Percentiles rank a stretch among this genome's conserved stretches.
Evolutionary conservation across 1,140 invertebrate genomes (phyloP).

Genomic region (Caenorhabditis latens): DNA sequence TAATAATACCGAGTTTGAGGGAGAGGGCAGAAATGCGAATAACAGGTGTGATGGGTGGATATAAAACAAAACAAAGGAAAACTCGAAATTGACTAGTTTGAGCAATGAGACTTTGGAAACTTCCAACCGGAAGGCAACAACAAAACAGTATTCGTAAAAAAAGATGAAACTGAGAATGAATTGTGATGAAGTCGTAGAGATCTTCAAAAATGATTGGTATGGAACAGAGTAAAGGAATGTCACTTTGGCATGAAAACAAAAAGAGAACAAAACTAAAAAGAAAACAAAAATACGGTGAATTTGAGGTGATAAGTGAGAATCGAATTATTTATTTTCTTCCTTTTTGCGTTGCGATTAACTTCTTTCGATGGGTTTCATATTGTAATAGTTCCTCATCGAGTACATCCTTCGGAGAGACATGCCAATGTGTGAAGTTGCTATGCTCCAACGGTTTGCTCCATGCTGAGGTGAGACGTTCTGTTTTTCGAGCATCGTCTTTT

Average conservation of each 20-base stretch:
- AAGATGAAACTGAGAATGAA: background rate
- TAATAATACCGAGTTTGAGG: slow-evolving; percentile 19
- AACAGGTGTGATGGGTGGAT: background rate
- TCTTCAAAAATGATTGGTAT: slow-evolving; percentile 7
- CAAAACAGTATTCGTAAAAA: background rate
- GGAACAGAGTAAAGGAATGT: slow-evolving; percentile 26
- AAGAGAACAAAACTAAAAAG: slow-evolving; percentile 5
- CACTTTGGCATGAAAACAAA: background rate
- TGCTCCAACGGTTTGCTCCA: slow-evolving; percentile 53
- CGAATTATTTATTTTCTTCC: background rate
- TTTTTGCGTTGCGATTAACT: slow-evolving; percentile 28
- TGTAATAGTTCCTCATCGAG: slow-evolving; percentile 39
- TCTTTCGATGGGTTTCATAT: slow-evolving; percentile 43
- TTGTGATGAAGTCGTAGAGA: slow-evolving; percentile 5
- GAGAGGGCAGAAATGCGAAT: slow-evolving; percentile 20
- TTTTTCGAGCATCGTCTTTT: slow-evolving; percentile 6
- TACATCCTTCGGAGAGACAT: background rate
- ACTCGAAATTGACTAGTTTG: slow-evolving; percentile 12
- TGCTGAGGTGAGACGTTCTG: slow-evolving; percentile 39
- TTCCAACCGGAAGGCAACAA: background rate
- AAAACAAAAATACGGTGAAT: background rate
- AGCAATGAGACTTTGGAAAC: slow-evolving; percentile 38
- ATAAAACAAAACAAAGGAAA: slow-evolving; percentile 8
- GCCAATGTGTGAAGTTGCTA: slow-evolving; percentile 69
- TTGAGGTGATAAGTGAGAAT: background rate